Evolutionary conservation across 2,888 invertebrate genomes (phyloP).

Genomic region (Ceratothoa steindachneri): DNA sequence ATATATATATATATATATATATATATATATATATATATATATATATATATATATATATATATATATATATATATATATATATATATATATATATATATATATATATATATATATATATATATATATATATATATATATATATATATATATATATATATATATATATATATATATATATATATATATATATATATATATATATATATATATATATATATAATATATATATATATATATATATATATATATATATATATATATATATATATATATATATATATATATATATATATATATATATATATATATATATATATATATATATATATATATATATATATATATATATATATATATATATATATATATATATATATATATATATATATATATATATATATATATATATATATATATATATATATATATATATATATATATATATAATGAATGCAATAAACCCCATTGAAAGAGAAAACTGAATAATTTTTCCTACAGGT

Average conservation of each 20-base stretch:
- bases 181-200: conserved; percentile 1
- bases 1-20: not conserved
- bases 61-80: conserved; percentile 12
- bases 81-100: conserved; percentile 21
- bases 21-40: not conserved
- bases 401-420: conserved; percentile 19
- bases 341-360: conserved; percentile 12
- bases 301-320: conserved; percentile 12
- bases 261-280: conserved; percentile 9
- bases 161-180: not conserved
- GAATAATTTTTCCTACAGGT: too few relatives aligned
- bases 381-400: conserved; percentile 13
- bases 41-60: conserved; percentile 12
- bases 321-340: conserved; percentile 9
- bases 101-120: conserved; percentile 11
- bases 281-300: conserved; percentile 19
- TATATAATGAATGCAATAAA: conserved; percentile 1
- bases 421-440: conserved; percentile 24
- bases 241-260: conserved; percentile 8
- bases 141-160: not conserved
- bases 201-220: conserved; percentile 5
- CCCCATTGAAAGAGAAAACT: too few relatives aligned
- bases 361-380: too few relatives aligned
- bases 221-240: conserved; percentile 10
- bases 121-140: conserved; percentile 8